phyloP scores from a whole-genome alignment of 2,888 invertebrate genomes.

The Euproctis similis region DNA sequence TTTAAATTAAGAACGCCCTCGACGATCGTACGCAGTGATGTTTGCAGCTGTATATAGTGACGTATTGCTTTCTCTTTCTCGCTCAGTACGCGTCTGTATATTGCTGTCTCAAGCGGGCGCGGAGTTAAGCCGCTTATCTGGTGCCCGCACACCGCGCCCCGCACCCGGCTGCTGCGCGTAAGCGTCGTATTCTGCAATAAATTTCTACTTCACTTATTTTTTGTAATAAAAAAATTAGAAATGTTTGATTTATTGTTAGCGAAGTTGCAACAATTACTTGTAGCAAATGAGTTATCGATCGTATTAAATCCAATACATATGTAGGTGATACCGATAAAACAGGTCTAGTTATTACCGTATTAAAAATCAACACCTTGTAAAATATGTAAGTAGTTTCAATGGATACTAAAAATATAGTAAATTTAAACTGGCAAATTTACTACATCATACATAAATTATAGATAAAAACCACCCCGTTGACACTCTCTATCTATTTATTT shows the following conservation, averaged over 20 bases:
- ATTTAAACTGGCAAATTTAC: no score
- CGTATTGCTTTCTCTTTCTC: constrained; percentile 39
- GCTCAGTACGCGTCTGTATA: constrained; percentile 17
- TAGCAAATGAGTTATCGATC: constrained; percentile 10
- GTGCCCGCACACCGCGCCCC: constrained; percentile 67
- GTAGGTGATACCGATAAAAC: no score
- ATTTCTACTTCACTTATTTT: constrained; percentile 22
- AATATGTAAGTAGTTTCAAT: no score
- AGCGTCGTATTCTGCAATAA: constrained; percentile 52
- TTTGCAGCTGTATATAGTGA: constrained; percentile 66
- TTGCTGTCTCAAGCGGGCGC: constrained; percentile 45
- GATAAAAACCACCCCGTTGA: no score
- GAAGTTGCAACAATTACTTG: constrained; percentile 11
- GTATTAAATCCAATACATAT: constrained; percentile 1
- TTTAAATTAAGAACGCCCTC: constrained; percentile 30
- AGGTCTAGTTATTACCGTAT: no score
- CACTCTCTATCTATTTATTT: no score
- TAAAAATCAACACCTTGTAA: no score
- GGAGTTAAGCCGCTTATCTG: constrained; percentile 74
- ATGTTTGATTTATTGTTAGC: constrained; percentile 21
- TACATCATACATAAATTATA: no score
- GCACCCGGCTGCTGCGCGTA: constrained; percentile 62
- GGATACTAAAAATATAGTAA: no score
- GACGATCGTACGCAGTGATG: constrained; percentile 54
- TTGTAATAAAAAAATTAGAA: constrained; percentile 23